These are phyloP conservation scores for Cybosia mesomella DNA, from an alignment of 2,888 invertebrate species.

Conservation along the genomic window DNA sequence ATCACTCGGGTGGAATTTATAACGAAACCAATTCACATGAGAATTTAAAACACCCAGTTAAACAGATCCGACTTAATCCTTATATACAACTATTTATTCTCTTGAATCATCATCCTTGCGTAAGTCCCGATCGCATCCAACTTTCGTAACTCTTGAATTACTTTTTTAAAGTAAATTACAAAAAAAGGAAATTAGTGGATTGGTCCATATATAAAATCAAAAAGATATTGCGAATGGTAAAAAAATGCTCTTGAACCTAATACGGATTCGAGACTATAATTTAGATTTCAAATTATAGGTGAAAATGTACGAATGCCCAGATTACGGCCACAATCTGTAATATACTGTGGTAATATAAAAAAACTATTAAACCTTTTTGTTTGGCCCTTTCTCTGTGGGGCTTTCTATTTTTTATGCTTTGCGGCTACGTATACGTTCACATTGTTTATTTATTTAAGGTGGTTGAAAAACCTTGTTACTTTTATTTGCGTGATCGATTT, in stretches of 20 bases:
- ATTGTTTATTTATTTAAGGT: conserved; percentile 43
- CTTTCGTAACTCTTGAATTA: no score
- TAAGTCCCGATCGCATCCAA: no score
- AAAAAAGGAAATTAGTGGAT: conserved; percentile 18
- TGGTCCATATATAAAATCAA: conserved; percentile 17
- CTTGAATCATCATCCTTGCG: no score
- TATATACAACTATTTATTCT: background rate
- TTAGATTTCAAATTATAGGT: conserved; percentile 69
- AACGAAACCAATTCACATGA: no score
- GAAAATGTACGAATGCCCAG: conserved; percentile 69
- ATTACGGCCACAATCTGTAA: conserved; percentile 65
- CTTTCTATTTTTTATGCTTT: conserved; percentile 69
- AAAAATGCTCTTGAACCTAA: conserved; percentile 43
- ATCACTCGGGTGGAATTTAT: no score
- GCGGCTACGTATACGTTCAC: conserved; percentile 45
- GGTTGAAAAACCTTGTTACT: conserved; percentile 18
- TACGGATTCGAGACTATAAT: conserved; percentile 64
- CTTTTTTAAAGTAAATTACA: conserved; percentile 9
- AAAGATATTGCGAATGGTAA: conserved; percentile 28
- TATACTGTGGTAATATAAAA: conserved; percentile 68
- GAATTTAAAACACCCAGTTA: no score
- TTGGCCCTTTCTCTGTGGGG: conserved; percentile 70
- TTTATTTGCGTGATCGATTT: conserved; percentile 12
- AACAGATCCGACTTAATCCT: no score
- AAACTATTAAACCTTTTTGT: conserved; percentile 57